Evolutionary conservation across 2,888 invertebrate genomes (phyloP), one percentile per base, ranked within the genome.

Genomic region (Melangyna quadrimaculata): DNA sequence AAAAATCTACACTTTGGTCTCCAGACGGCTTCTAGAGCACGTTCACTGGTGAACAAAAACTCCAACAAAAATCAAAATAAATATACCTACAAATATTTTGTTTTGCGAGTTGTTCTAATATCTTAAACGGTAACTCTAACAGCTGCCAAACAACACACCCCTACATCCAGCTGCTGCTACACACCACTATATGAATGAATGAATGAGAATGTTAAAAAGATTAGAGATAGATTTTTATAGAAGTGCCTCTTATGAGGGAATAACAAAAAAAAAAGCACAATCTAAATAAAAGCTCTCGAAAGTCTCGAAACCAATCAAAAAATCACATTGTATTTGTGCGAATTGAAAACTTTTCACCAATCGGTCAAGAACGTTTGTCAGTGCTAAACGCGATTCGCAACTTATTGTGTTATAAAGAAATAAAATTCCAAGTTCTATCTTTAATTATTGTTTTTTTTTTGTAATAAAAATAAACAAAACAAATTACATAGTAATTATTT

Each of bases 361-460:
- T 91, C 91, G 91, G 91, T 91, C 90, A 91, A 91, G 92, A 91
- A 91, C 92, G 88, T 90, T 91, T 89, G 89, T 87, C 89, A 77
- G 88, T 89, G 90, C 88, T 88, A 40, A 88, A 89, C 89, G 88
- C 88, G 81, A 80, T 75, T 72, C 67, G 87, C 78, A 86, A 87
- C 78, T 88, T 87, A 74, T 72, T 80, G 63, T 81, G 72, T 48
- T 74, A 87, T 67, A 45, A 45, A 87, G 32, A 72, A 77, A 63
- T 67, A 53, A 78, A 79, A 73, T 35, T 51, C 37, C 45, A 53
- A 51, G 57, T 32, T 45, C 9, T 14, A 59, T 37, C 35, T 51
- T 4, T 63, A 57, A 48, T 51, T 12, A 69, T n/a, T n/a, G n/a
- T n/a, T n/a, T n/a, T n/a, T n/a, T n/a, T n/a, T n/a, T n/a, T n/a